Evolutionary conservation across 2,888 invertebrate genomes (phyloP).

Genomic region (Euclidia mi): DNA sequence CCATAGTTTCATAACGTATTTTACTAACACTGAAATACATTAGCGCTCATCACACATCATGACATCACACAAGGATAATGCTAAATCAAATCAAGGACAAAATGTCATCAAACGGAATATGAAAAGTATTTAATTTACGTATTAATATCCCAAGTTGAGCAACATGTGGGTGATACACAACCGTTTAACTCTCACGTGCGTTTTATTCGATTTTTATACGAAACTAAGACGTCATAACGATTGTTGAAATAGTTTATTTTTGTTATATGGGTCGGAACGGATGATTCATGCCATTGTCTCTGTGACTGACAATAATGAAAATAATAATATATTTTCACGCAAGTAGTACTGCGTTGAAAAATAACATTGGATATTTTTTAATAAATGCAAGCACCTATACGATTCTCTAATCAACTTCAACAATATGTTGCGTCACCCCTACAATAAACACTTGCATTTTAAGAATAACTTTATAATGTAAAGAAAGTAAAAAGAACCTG

Average conservation of each 20-base stretch:
- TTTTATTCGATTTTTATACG: conserved; percentile 58
- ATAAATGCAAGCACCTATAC: too few relatives aligned
- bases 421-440: too few relatives aligned
- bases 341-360: too few relatives aligned
- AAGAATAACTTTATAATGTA: too few relatives aligned
- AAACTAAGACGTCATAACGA: conserved; percentile 51
- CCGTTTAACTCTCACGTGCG: conserved; percentile 64
- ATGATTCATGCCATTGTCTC: conserved; percentile 10
- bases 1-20: too few relatives aligned
- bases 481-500: too few relatives aligned
- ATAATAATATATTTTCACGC: too few relatives aligned
- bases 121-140: conserved; percentile 11
- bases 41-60: background rate
- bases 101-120: background rate
- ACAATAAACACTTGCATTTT: too few relatives aligned
- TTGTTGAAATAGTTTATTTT: conserved; percentile 41
- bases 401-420: too few relatives aligned
- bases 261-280: conserved; percentile 35
- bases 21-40: too few relatives aligned
- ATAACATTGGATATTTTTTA: too few relatives aligned
- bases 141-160: conserved; percentile 35
- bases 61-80: background rate
- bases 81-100: conserved; percentile 1
- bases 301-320: too few relatives aligned
- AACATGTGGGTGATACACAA: conserved; percentile 55